A percentile compares a stretch with the other conserved stretches of the same genome.
phyloP scores from a whole-genome alignment of 2,113 vertebrate species.

The Nerophis ophidion region DNA sequence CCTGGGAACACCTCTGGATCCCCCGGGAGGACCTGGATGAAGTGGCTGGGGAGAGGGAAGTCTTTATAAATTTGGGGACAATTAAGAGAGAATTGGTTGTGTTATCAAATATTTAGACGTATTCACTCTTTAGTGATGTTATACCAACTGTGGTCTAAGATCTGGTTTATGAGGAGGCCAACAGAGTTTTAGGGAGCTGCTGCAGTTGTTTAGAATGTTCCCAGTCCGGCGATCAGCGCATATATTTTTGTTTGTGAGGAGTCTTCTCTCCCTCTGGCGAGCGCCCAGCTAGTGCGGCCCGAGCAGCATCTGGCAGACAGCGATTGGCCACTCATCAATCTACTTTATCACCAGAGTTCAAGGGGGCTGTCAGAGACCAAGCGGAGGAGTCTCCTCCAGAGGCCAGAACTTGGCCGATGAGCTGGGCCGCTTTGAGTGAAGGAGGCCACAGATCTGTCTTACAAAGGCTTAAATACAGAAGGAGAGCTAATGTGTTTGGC shows the following conservation, averaged over 20 bases:
- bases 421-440: constrained; percentile 22
- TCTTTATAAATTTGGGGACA: no score
- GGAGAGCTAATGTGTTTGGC: constrained; percentile 40
- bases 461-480: constrained; percentile 52
- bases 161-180: neutral
- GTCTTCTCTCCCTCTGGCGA: constrained; percentile 54
- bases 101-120: no score
- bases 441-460: constrained; percentile 32
- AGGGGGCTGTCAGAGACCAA: constrained; percentile 63
- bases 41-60: no score
- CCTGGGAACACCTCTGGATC: no score
- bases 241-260: constrained; percentile 28
- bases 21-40: no score
- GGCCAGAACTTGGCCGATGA: constrained; percentile 40
- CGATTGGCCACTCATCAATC: constrained; percentile 71
- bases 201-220: neutral
- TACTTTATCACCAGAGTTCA: constrained; percentile 70
- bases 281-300: constrained; percentile 43
- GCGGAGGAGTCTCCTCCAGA: constrained; percentile 49
- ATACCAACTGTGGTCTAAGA: neutral
- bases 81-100: no score
- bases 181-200: neutral
- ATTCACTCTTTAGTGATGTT: neutral
- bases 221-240: neutral
- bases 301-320: constrained; percentile 56